Conservation (phyloP, 2,888 invertebrate genomes). For the Ichneumoninae sp. region DNA sequence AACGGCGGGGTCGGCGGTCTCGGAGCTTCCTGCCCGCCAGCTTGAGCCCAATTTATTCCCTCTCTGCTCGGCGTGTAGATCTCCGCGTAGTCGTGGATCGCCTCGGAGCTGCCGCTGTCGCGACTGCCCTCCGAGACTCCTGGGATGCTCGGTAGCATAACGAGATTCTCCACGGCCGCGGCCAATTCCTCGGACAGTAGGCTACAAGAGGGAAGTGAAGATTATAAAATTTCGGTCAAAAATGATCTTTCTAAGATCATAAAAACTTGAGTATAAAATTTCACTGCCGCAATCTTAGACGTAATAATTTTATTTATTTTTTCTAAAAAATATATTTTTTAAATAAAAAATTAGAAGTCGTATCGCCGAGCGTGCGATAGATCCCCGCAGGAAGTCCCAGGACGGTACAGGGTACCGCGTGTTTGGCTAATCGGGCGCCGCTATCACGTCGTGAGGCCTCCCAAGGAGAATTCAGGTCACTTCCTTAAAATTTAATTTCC, state of each 20-base stretch:
- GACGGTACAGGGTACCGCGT: conserved; percentile 83
- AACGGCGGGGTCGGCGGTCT: conserved; percentile 95
- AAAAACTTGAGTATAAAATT: conserved; percentile 3
- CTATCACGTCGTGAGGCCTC: conserved; percentile 82
- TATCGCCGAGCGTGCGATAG: conserved; percentile 65
- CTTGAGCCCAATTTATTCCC: conserved; percentile 84
- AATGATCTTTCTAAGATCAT: neutral
- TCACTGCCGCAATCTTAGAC: neutral
- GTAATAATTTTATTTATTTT: neutral
- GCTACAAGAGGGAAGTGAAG: conserved; percentile 70
- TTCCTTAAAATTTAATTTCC: neutral
- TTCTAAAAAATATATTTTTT: neutral
- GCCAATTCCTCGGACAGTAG: conserved; percentile 85
- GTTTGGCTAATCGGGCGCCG: conserved; percentile 78
- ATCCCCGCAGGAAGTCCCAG: conserved; percentile 82
- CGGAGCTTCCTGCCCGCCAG: conserved; percentile 84
- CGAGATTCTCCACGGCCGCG: conserved; percentile 86
- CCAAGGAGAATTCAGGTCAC: conserved; percentile 78
- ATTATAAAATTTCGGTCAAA: conserved; percentile 55
- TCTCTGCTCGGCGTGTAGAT: conserved; percentile 97
- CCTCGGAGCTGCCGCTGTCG: conserved; percentile 83
- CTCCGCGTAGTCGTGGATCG: conserved; percentile 96
- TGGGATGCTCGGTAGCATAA: conserved; percentile 83
- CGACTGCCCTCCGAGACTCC: conserved; percentile 77
- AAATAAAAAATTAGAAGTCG: neutral